Percentiles rank a stretch among this genome's conserved stretches.
Conservation (phyloP, 2,113 vertebrate species). For the Fregetta grallaria region DNA sequence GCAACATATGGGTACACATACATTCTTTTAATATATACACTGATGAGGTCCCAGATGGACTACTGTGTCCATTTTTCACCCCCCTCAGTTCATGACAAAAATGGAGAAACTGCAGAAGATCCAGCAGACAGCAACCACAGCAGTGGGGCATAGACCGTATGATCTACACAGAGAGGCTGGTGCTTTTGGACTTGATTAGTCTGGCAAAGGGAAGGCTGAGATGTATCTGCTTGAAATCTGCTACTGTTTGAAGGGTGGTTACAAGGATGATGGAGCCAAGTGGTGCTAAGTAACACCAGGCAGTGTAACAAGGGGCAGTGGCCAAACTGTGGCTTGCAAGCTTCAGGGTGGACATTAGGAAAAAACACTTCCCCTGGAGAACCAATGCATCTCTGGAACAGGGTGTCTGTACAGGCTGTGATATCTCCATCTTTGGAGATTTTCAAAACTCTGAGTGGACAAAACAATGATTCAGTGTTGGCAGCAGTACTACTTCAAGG, state of each 20-base stretch:
- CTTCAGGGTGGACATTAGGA: neutral
- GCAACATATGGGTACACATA: neutral
- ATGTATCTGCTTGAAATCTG: neutral
- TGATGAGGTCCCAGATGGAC: neutral
- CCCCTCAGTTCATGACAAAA: neutral
- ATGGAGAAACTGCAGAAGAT: neutral
- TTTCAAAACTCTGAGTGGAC: neutral
- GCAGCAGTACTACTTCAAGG: neutral
- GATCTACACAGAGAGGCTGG: neutral
- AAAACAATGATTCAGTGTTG: neutral
- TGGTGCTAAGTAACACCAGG: neutral
- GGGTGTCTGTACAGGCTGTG: neutral
- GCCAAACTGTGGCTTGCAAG: neutral
- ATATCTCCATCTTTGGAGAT: neutral
- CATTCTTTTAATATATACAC: neutral
- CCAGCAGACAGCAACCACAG: neutral
- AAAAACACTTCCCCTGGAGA: neutral
- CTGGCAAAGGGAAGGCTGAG: neutral
- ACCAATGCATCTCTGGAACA: neutral
- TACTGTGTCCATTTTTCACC: fast-evolving
- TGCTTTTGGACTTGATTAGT: neutral
- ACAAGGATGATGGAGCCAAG: neutral
- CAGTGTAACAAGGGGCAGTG: neutral
- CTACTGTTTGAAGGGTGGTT: neutral
- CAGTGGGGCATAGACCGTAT: too few species aligned